phyloP scores from a whole-genome alignment of 2,113 vertebrate genomes.

The Cygnus buccinator region DNA sequence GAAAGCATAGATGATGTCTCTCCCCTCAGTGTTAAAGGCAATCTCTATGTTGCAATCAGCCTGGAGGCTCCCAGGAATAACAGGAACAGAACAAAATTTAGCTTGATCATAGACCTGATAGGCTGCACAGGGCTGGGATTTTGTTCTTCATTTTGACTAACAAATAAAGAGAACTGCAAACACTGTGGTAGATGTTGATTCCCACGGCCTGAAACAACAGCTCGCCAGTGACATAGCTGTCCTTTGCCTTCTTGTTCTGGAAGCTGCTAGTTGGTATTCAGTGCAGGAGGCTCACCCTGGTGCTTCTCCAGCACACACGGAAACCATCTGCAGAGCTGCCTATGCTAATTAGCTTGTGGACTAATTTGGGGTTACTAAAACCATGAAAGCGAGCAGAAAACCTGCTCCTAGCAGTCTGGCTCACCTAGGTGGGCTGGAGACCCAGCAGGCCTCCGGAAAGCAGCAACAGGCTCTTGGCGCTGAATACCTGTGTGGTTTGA shows the following conservation, averaged over 20 bases:
- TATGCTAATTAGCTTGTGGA: not conserved
- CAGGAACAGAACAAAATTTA: not conserved
- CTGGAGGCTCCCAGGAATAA: not conserved
- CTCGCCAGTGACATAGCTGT: not conserved
- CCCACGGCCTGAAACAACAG: not conserved
- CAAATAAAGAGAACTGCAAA: not conserved
- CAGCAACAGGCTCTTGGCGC: constrained; percentile 66
- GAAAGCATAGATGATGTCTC: not conserved
- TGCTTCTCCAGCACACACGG: not conserved
- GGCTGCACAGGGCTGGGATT: not conserved
- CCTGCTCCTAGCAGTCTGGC: not conserved
- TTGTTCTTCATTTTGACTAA: not conserved
- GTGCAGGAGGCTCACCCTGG: not conserved
- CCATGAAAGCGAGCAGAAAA: not conserved
- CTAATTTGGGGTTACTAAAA: not conserved
- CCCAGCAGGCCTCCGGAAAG: constrained; percentile 72
- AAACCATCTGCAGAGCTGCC: not conserved
- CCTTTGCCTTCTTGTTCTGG: not conserved
- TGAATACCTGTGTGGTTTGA: constrained; percentile 66
- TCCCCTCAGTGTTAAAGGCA: not conserved
- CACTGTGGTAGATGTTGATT: not conserved
- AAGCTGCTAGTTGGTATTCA: not conserved
- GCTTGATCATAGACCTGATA: rapidly evolving
- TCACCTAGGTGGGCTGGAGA: constrained; percentile 77
- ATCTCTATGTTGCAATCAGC: not conserved